These are phyloP conservation scores for Urocolius indicus DNA, from an alignment of 2,113 vertebrate genomes.

Conservation along the genomic window DNA sequence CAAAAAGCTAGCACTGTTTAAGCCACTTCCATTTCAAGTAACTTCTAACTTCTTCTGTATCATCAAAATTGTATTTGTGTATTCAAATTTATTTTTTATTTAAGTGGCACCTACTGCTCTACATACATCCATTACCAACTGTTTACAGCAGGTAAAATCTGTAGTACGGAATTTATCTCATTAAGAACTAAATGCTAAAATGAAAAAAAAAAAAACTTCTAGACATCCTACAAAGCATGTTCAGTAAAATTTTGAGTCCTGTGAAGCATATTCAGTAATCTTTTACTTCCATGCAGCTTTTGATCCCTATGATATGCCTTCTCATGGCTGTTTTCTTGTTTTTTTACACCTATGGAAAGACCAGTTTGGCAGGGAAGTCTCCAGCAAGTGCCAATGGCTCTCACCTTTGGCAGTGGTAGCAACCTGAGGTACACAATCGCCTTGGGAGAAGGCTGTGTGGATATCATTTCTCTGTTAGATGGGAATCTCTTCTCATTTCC, in stretches of 20 bases:
- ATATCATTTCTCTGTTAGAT: neutral
- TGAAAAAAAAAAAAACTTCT: neutral
- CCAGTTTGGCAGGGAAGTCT: neutral
- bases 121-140: neutral
- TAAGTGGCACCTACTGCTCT: neutral
- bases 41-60: neutral
- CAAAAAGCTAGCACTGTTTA: neutral
- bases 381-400: neutral
- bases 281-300: neutral
- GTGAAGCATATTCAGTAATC: neutral
- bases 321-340: fast-evolving
- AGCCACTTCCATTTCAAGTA: neutral
- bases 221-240: too few relatives aligned
- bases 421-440: neutral
- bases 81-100: neutral
- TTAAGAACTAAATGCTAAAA: neutral
- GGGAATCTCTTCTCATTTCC: neutral
- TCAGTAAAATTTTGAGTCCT: neutral
- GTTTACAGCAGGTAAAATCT: neutral
- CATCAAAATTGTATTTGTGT: neutral
- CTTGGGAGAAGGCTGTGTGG: neutral
- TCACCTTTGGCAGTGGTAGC: neutral
- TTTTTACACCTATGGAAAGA: neutral
- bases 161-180: neutral
- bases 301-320: neutral